phyloP scores from a whole-genome alignment of 2,797 vertebrate species.

The Chlorospingus flavigularis region DNA sequence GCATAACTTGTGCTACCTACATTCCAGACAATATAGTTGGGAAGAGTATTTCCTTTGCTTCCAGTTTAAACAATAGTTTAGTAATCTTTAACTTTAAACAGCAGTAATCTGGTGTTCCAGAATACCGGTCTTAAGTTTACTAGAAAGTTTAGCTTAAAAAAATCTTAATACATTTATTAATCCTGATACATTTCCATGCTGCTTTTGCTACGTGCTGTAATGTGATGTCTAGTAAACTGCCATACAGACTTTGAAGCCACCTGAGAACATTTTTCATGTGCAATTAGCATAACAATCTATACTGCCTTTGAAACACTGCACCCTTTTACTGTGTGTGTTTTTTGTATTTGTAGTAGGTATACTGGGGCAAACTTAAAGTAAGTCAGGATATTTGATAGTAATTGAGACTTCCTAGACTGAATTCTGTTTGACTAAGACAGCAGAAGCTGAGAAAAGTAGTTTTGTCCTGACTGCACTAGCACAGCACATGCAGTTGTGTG shows the following conservation, averaged over 20 bases:
- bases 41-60: neutral
- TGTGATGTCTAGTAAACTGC: neutral
- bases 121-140: neutral
- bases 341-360: neutral
- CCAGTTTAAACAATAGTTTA: neutral
- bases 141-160: neutral
- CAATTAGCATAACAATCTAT: neutral
- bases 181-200: neutral
- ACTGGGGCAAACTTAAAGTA: neutral
- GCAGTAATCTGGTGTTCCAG: neutral
- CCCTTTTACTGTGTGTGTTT: neutral
- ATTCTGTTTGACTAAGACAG: neutral
- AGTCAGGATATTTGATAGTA: neutral
- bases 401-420: neutral
- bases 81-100: neutral
- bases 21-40: neutral
- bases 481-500: neutral
- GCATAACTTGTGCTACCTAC: neutral
- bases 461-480: neutral
- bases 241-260: neutral
- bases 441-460: neutral
- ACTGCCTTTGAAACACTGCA: neutral
- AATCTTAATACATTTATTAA: neutral
- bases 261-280: neutral
- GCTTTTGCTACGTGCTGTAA: neutral